These are phyloP conservation scores for Cyanoderma ruficeps DNA, from an alignment of 2,113 vertebrate genomes.

Conservation along the genomic window DNA sequence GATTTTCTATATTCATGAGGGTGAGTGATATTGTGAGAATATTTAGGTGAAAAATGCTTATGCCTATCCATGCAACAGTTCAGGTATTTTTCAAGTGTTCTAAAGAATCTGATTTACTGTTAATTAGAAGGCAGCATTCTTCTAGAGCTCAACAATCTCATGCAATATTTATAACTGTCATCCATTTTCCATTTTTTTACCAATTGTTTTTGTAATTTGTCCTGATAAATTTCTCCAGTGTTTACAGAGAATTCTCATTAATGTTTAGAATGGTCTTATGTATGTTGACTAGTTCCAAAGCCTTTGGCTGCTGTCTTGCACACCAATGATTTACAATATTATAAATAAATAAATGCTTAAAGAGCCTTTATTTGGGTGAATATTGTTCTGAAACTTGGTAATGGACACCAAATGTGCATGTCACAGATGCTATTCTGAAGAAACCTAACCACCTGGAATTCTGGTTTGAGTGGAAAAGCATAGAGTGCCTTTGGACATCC, in stretches of 20 bases:
- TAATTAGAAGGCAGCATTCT: neutral
- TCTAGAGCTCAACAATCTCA: neutral
- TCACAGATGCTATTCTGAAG: neutral
- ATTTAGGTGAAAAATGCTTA: neutral
- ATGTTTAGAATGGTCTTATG: neutral
- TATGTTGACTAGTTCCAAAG: neutral
- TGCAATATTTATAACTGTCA: neutral
- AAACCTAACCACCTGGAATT: neutral
- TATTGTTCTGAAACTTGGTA: neutral
- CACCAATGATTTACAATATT: neutral
- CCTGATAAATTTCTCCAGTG: neutral
- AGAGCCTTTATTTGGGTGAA: neutral
- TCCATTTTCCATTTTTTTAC: neutral
- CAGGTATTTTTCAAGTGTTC: neutral
- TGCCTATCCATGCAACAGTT: neutral
- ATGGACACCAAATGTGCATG: accelerated
- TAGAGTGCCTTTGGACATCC: neutral
- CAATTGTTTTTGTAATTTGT: neutral
- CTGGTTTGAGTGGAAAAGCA: neutral
- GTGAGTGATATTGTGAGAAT: neutral
- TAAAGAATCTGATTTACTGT: neutral
- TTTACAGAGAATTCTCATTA: neutral
- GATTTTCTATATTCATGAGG: neutral
- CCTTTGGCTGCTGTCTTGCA: neutral
- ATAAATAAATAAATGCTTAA: neutral